Percentiles rank a stretch among this genome's conserved stretches.
Conservation (phyloP, 2,888 invertebrate species). For the Tyria jacobaeae region DNA sequence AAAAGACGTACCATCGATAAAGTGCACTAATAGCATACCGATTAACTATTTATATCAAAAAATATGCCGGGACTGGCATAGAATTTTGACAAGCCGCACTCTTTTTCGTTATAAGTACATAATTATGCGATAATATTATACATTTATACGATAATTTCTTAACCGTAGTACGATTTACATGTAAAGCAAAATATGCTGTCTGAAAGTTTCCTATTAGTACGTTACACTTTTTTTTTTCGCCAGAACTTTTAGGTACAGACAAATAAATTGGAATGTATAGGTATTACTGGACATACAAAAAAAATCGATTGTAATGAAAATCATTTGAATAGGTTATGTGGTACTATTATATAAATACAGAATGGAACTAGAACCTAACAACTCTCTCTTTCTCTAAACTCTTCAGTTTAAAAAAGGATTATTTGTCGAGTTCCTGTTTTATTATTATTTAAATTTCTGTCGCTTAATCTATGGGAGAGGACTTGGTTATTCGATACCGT, state of each 20-base stretch:
- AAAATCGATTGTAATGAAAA: no score
- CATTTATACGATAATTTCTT: no score
- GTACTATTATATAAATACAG: no score
- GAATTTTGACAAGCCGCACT: conserved; percentile 46
- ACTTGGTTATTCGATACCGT: conserved; percentile 69
- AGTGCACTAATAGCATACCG: conserved; percentile 54
- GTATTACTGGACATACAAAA: no score
- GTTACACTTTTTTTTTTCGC: no score
- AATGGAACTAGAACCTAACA: neutral
- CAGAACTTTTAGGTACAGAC: no score
- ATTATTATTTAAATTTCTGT: conserved; percentile 18
- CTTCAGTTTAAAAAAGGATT: neutral
- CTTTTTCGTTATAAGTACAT: neutral
- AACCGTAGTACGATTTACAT: no score
- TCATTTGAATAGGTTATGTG: no score
- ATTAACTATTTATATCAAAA: conserved; percentile 59
- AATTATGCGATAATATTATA: neutral
- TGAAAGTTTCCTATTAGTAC: no score
- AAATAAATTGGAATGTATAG: no score
- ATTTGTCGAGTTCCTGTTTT: neutral
- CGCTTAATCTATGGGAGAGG: conserved; percentile 62
- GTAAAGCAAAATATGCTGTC: no score
- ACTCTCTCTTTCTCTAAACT: no score
- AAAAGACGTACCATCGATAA: conserved; percentile 56
- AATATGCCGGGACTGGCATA: conserved; percentile 34